Evolutionary conservation across 2,888 invertebrate genomes (phyloP).

Genomic region (Lycophotia porphyrea): DNA sequence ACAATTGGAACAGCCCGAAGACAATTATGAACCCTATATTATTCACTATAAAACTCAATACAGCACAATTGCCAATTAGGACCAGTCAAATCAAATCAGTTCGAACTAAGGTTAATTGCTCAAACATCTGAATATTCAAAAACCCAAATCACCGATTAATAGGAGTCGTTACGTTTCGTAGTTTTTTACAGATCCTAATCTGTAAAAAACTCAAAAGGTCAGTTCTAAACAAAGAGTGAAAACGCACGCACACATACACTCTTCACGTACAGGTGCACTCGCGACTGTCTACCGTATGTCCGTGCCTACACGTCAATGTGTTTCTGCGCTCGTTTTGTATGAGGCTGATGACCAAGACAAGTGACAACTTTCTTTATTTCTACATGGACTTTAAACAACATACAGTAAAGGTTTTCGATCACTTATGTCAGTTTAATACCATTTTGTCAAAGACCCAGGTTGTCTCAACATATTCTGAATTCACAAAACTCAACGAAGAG

Average conservation of each 20-base stretch:
- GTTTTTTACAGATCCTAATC: neutral
- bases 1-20: neutral
- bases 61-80: constrained; percentile 34
- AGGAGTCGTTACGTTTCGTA: constrained; percentile 40
- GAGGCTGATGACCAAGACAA: neutral
- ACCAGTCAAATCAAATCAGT: constrained; percentile 36
- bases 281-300: neutral
- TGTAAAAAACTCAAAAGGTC: neutral
- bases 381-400: neutral
- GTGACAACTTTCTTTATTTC: neutral
- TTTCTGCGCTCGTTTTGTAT: neutral
- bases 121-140: constrained; percentile 54
- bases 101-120: constrained; percentile 19
- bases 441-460: neutral
- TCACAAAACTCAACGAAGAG: neutral
- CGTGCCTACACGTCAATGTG: too few species aligned
- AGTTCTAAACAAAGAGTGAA: neutral
- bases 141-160: constrained; percentile 26
- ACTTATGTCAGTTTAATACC: neutral
- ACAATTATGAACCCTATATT: neutral
- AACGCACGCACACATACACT: neutral
- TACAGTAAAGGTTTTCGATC: neutral
- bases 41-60: neutral
- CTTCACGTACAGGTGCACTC: neutral
- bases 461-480: neutral